phyloP scores from a whole-genome alignment of 2,888 invertebrate species.

The Cephus spinipes region DNA sequence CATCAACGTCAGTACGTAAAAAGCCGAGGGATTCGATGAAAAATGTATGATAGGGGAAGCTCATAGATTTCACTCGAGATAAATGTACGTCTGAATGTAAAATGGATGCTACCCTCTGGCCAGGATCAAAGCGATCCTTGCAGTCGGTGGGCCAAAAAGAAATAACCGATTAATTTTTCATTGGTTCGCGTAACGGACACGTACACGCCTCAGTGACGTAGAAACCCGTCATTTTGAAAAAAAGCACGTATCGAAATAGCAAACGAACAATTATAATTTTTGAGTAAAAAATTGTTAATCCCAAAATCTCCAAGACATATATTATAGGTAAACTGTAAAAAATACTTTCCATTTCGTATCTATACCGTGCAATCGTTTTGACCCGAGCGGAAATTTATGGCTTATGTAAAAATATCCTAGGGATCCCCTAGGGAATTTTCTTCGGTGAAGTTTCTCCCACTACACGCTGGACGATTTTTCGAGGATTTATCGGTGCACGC shows the following conservation, averaged over 20 bases:
- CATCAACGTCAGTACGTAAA: neutral
- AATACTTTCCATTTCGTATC: neutral
- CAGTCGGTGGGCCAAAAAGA: neutral
- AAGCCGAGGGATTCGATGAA: neutral
- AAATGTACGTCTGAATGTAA: constrained; percentile 9
- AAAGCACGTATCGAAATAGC: neutral
- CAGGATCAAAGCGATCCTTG: constrained; percentile 8
- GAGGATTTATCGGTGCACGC: neutral
- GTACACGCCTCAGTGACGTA: too few species aligned
- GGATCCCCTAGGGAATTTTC: neutral
- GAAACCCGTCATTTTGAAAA: neutral
- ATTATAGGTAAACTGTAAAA: neutral
- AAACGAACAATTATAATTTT: neutral
- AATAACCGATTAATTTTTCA: constrained; percentile 3
- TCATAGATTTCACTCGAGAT: constrained; percentile 14
- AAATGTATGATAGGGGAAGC: constrained; percentile 13
- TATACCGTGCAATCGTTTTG: neutral
- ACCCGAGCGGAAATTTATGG: neutral
- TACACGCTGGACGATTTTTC: neutral
- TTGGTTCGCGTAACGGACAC: neutral
- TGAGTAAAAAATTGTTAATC: neutral
- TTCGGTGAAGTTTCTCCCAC: neutral
- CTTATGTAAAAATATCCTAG: neutral
- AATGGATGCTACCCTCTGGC: neutral
- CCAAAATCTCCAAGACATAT: neutral